phyloP scores from a whole-genome alignment of 1,140 invertebrate genomes.

The Matsumurasca onukii region DNA sequence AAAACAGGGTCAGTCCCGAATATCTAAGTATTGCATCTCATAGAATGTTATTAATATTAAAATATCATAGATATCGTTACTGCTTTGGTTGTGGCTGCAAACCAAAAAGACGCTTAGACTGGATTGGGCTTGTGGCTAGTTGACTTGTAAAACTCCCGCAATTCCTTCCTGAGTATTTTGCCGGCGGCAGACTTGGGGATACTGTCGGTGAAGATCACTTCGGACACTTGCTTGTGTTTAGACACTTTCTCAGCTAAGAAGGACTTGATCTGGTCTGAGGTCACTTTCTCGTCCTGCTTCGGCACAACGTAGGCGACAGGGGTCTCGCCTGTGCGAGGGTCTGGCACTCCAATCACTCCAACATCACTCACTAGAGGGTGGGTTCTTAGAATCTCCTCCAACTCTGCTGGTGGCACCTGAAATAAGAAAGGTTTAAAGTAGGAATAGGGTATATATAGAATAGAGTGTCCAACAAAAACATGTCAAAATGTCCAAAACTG shows the following conservation, averaged over 20 bases:
- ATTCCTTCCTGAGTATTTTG: constrained; percentile 68
- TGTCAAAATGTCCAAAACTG: too few relatives aligned
- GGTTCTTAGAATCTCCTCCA: constrained; percentile 67
- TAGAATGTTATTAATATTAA: too few relatives aligned
- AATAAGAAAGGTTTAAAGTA: too few relatives aligned
- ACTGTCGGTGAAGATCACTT: constrained; percentile 63
- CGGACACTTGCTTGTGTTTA: constrained; percentile 67
- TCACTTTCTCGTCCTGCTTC: constrained; percentile 48
- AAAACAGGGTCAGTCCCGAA: too few relatives aligned
- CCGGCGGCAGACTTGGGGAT: constrained; percentile 75
- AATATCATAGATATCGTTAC: too few relatives aligned
- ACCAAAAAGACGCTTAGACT: too few relatives aligned
- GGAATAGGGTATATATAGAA: too few relatives aligned
- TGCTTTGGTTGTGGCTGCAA: too few relatives aligned
- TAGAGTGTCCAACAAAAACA: too few relatives aligned
- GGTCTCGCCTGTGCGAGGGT: constrained; percentile 64
- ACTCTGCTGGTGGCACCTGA: constrained; percentile 64
- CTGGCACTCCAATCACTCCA: constrained; percentile 69
- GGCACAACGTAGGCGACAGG: constrained; percentile 63
- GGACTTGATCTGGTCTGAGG: constrained; percentile 54
- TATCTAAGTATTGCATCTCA: too few relatives aligned
- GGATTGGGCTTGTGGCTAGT: too few relatives aligned
- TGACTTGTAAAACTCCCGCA: constrained; percentile 50
- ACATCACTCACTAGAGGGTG: constrained; percentile 66
- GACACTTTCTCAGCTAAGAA: constrained; percentile 61